Evolutionary conservation across 2,888 invertebrate species (phyloP), one percentile per base, ranked within the genome.

Genomic region (Standfussiana lucernea): DNA sequence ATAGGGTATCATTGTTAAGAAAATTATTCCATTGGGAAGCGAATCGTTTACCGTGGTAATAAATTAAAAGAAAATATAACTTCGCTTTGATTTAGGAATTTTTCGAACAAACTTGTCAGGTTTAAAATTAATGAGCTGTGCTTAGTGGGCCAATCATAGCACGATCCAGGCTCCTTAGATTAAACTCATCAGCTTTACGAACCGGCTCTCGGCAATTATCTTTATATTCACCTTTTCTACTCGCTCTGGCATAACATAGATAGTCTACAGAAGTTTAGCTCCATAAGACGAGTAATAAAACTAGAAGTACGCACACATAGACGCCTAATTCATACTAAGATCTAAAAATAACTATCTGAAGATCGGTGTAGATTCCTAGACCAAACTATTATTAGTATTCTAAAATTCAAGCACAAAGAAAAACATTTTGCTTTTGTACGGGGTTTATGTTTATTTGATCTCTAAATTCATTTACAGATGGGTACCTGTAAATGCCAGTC

Each of bases 161-260:
- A 53, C 18, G 68, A 69, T 70, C 65, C 47, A 45, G 13, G 35
- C 21, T 80, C 18, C 45, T 84, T 35, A 62, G 37, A 72, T 72
- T 75, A 72, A 84, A 84, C 72, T 70, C 56, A 69, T 71, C 4
- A 53, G 65, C 56, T 72, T 79, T 59, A 72, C 35, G 35, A 66
- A 75, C 61, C 66, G n/a, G 50, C 45, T 15, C 37, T 64, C 7
- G 24, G 45, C 35, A 76, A 53, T 81, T 84, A 77, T 64, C 56
- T 75, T 77, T 72, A 76, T 74, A 70, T 69, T 71, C 73, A 73
- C 64, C 69, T 72, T 84, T 84, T 77, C 65, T 72, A 40, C 56
- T 32, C 37, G 21, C 24, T 53, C 4, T 40, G 13, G 42, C 28
- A 42, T 18, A 6, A 37, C 28, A 24, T 37, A 37, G 4, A 28